A percentile compares a stretch with the other conserved stretches of the same genome.
Evolutionary conservation across 2,113 vertebrate species (phyloP).

Genomic region (Oostethus manadensis): DNA sequence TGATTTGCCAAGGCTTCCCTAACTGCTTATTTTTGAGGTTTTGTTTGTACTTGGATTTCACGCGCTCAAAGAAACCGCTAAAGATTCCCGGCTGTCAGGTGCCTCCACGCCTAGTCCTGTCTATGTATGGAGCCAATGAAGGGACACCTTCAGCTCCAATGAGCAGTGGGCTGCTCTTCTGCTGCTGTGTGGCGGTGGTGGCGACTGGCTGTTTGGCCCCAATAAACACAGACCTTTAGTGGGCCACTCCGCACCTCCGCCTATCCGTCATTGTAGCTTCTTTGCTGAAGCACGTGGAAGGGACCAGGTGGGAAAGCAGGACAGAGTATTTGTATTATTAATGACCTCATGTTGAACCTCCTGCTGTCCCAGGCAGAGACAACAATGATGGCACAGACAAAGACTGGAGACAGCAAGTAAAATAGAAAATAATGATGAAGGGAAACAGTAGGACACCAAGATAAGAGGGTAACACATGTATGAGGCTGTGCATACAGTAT

Average conservation of each 20-base stretch:
- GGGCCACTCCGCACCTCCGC: slow-evolving; percentile 14
- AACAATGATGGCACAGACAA: slow-evolving; percentile 11
- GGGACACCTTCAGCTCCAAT: slow-evolving; percentile 30
- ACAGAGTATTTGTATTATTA: slow-evolving; percentile 53
- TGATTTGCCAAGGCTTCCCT: slow-evolving; percentile 6
- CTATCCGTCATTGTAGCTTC: slow-evolving; percentile 39
- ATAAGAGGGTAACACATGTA: slow-evolving; percentile 41
- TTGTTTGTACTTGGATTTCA: slow-evolving; percentile 6
- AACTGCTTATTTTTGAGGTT: slow-evolving; percentile 7
- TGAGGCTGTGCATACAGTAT: slow-evolving; percentile 35
- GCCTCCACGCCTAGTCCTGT: slow-evolving; percentile 15
- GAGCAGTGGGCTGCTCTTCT: slow-evolving; percentile 18
- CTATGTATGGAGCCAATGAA: slow-evolving; percentile 53
- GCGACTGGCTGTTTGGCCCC: slow-evolving; percentile 31
- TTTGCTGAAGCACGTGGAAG: slow-evolving; percentile 1
- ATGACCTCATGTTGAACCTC: slow-evolving; percentile 55
- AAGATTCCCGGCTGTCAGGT: slow-evolving; percentile 14
- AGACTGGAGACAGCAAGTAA: slow-evolving; percentile 10
- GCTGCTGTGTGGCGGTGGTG: slow-evolving; percentile 20
- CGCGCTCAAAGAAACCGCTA: not conserved
- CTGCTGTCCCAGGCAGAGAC: slow-evolving; percentile 44
- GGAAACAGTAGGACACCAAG: not conserved
- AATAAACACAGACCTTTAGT: slow-evolving; percentile 36
- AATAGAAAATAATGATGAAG: slow-evolving; percentile 14
- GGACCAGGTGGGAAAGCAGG: slow-evolving; percentile 41